Base-by-base conservation (phyloP, 1,140 invertebrate genomes). In the Marisa cornuarietis region DNA sequence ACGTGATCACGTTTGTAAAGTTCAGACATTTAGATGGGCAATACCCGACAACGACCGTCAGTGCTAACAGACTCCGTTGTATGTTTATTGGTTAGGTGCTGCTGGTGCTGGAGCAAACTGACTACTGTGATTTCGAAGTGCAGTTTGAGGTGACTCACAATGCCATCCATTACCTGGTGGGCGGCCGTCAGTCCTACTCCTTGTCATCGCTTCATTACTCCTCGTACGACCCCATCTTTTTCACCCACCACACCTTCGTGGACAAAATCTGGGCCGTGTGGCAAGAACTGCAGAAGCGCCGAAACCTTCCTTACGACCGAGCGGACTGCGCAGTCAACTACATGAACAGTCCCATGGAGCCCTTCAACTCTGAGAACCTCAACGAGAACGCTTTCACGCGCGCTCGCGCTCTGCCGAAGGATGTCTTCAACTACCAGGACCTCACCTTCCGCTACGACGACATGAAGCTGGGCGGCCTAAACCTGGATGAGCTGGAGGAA, bases 141-240 rank as follows among this genome's bases (percentile, higher is more conserved):
- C 68, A 76, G 9, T 82, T 80, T 71, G 83, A 83, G 68, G 79
- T 82, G 18, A 77, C 78, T 13, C 83, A 84, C 76, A 84, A 84
- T 65, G 69, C 79, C 18, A 82, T 84, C 63, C 83, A 84, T 73
- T 81, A 77, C 71, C 72, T 81, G 20, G 71, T 84, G 5, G 83
- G 83, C 54, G 83, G 83, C 14, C 51, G 22, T 24, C 79, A 81
- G 51, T 63, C 1, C 20, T 84, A 81, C 61, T 54, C 83, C n/a
- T 14, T 84, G 22, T 81, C 83, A 26, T 82, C 82, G 14, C 82
- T 83, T 6, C 75, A 83, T 71, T 83, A 78, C 78, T 81, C 82
- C 0, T 65, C 80, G 18, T 83, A 83, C 75, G 82, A 83, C 76
- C 82, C 82, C 16, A 78, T 83, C 58, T 83, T 83, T 80, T 79